Evolutionary conservation across 2,888 invertebrate species (phyloP).

Genomic region (Muscina levida): DNA sequence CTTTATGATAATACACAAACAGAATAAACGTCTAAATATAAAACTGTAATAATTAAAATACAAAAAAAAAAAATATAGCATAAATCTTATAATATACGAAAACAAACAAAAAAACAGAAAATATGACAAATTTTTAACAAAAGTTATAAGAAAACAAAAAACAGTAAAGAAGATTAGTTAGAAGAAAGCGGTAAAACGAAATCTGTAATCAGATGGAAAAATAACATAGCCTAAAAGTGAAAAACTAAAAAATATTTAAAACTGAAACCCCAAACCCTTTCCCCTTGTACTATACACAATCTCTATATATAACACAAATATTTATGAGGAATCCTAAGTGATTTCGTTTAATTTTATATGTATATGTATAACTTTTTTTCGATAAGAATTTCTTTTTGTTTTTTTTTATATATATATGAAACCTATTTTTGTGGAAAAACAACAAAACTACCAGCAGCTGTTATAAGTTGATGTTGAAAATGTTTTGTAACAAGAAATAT

Average conservation of each 20-base stretch:
- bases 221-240: conserved; percentile 37
- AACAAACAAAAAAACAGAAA: conserved; percentile 36
- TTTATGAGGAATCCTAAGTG: conserved; percentile 49
- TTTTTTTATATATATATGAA: too few relatives aligned
- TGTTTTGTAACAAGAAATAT: conserved; percentile 42
- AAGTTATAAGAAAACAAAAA: conserved; percentile 45
- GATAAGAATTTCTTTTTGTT: conserved; percentile 48
- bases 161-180: conserved; percentile 43
- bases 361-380: conserved; percentile 48
- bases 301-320: conserved; percentile 39
- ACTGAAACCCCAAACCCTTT: neutral
- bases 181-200: conserved; percentile 42
- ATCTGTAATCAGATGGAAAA: conserved; percentile 24
- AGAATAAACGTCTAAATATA: conserved; percentile 48
- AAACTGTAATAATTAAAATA: conserved; percentile 44
- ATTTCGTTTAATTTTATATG: conserved; percentile 54
- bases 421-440: conserved; percentile 42
- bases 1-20: conserved; percentile 52
- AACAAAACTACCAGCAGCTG: conserved; percentile 55
- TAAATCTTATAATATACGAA: conserved; percentile 44
- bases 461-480: conserved; percentile 56
- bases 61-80: conserved; percentile 38
- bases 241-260: conserved; percentile 38
- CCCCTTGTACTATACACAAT: conserved; percentile 55
- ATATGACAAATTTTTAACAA: conserved; percentile 48